Evolutionary conservation across 2,797 vertebrate genomes (phyloP), one percentile per base, ranked within the genome.

Genomic region (Leptatherina wallacei): DNA sequence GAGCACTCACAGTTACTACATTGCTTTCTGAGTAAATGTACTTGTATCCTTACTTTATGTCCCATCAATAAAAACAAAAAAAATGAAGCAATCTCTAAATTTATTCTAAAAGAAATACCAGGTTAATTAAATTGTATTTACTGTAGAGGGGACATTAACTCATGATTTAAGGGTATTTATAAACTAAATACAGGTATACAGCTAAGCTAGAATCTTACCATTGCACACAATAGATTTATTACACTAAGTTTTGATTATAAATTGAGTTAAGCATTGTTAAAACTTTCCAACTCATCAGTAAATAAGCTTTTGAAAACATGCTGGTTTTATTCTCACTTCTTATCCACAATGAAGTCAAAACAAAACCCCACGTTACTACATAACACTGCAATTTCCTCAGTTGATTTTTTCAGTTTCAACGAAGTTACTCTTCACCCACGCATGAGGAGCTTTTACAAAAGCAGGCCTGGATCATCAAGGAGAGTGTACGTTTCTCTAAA

Each of bases 381-480:
- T 65, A 57, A 72, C 79, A 69, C 51, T 72, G 56, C 67, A 77
- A 79, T 78, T 84, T 61, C 61, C 51, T 82, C 59, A 69, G 77
- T 80, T 86, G 77, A 84, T 47, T 85, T 79, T 77, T n/a, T 80
- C 36, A 82, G 32, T 78, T 77, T 86, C 59, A 60, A 76, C 73
- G 71, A 83, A 63, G 55, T 61, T 73, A 24, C 76, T 82, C 51
- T 75, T 71, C 75, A 51, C 61, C 52, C 62, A 84, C 63, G 75
- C 44, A 79, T 52, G 29, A 68, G 38, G 69, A 74, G 70, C 57
- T 59, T 36, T 61, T 69, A 51, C 61, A 91, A 93, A 91, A 90
- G 3, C 75, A 65, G 91, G 87, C 30, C 40, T 89, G 89, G 91
- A 94, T 89, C 52, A 12, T 4, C 16, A 33, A 2, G 29, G 11